These are phyloP conservation scores for Coregonus ussuriensis DNA, from an alignment of 2,797 vertebrate genomes.

Conservation along the genomic window DNA sequence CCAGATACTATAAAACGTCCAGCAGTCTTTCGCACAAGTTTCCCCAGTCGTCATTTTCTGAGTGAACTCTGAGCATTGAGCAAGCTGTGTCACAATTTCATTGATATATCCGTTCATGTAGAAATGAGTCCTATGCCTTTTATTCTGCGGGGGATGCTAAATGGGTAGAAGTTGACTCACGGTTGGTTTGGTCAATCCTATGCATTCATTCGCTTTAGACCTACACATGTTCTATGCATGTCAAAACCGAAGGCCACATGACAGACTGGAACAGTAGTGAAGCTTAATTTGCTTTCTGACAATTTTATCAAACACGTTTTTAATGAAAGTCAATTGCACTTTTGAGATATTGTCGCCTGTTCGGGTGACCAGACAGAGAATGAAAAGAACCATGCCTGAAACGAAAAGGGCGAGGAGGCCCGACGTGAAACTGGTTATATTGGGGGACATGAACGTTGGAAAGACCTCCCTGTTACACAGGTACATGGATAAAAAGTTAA, in stretches of 20 bases:
- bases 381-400: conserved; percentile 64
- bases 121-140: not conserved
- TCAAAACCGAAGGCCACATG: not conserved
- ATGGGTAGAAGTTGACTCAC: too few relatives aligned
- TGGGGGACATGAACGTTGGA: conserved; percentile 97
- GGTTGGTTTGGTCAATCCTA: not conserved
- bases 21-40: too few relatives aligned
- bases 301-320: not conserved
- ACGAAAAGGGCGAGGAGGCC: conserved; percentile 83
- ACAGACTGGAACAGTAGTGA: not conserved
- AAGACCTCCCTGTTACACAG: conserved; percentile 96
- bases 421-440: conserved; percentile 92
- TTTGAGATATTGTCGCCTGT: not conserved
- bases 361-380: not conserved
- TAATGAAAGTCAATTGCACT: not conserved
- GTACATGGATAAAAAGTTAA: conserved; percentile 93
- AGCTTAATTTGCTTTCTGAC: not conserved
- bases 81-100: not conserved
- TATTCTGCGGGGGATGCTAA: too few relatives aligned
- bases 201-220: not conserved
- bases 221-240: not conserved
- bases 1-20: too few relatives aligned
- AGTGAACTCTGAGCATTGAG: not conserved
- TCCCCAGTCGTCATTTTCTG: too few relatives aligned
- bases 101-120: not conserved